Conservation (phyloP, 2,113 vertebrate species). For the Puffinus mauretanicus region DNA sequence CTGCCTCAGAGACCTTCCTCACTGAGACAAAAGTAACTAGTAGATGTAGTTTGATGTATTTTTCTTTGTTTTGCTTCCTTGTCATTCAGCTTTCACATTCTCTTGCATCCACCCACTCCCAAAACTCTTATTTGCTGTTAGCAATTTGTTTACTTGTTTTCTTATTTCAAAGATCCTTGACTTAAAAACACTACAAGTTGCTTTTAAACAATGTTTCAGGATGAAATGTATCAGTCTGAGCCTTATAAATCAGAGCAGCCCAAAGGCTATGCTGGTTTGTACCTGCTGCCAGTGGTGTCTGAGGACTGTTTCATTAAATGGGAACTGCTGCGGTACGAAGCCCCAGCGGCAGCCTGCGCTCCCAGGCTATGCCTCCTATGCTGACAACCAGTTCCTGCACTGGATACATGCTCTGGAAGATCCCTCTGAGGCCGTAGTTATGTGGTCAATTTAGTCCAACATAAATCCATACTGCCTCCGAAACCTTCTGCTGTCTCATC, state of each 20-base stretch:
- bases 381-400: background rate
- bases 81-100: background rate
- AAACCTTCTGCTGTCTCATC: background rate
- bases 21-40: background rate
- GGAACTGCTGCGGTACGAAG: background rate
- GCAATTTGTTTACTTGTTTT: slow-evolving; percentile 9
- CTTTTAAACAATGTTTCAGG: background rate
- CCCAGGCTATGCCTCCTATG: background rate
- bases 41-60: background rate
- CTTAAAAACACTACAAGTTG: background rate
- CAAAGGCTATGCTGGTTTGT: background rate
- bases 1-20: background rate
- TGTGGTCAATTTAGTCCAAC: background rate
- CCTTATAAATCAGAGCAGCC: background rate
- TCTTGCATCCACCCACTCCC: background rate
- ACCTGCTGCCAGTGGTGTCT: background rate
- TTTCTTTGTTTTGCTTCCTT: background rate
- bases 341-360: background rate
- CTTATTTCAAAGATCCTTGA: background rate
- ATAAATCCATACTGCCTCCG: background rate
- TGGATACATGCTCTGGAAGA: background rate
- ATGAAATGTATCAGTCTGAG: background rate
- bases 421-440: background rate
- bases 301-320: background rate
- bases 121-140: background rate